Evolutionary conservation across 2,888 invertebrate species (phyloP), one percentile per base, ranked within the genome.

Genomic region (Halictus quadricinctus): DNA sequence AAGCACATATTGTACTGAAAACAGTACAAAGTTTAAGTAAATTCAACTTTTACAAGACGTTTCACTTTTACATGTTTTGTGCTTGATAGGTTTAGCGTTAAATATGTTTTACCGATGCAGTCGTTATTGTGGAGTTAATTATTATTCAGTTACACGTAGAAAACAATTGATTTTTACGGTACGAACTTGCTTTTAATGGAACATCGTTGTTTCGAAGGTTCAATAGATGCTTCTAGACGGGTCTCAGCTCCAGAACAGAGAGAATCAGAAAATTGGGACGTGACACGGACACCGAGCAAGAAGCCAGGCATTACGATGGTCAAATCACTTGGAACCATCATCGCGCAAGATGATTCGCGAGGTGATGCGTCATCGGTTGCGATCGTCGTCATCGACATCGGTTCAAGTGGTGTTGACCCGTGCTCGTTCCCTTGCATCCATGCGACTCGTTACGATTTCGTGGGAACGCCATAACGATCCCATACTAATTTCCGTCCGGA

Each of bases 351-450:
- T 91, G 92, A 94, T 93, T 93, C 92, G 94, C 93, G 93, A 88
- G 72, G 75, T 83, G 91, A 92, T 93, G 93, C 93, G 93, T 93
- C 94, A 93, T 91, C 90, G 86, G 87, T 90, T 77, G 88, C 87
- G 88, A 90, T 92, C 86, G 86, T 89, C 91, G 90, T 93, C 93
- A 94, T 94, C 94, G 93, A 90, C 90, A 94, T 93, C 93, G 91
- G 94, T 94, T 94, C 94, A 94, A 94, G 94, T 94, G 93, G 93
- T 93, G 92, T 93, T 94, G 93, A 94, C 93, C 93, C 91, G 87
- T 73, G 88, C 88, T 91, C 83, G 89, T 89, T 91, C 91, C 89
- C 91, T 88, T 91, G 87, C 89, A 90, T 90, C 90, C 88, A 89
- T 83, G 87, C 88, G 87, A 90, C 82, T 87, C 87, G 88, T 85